Base-by-base conservation (phyloP, 2,113 vertebrate genomes). In the Dryoscopus gambensis region DNA sequence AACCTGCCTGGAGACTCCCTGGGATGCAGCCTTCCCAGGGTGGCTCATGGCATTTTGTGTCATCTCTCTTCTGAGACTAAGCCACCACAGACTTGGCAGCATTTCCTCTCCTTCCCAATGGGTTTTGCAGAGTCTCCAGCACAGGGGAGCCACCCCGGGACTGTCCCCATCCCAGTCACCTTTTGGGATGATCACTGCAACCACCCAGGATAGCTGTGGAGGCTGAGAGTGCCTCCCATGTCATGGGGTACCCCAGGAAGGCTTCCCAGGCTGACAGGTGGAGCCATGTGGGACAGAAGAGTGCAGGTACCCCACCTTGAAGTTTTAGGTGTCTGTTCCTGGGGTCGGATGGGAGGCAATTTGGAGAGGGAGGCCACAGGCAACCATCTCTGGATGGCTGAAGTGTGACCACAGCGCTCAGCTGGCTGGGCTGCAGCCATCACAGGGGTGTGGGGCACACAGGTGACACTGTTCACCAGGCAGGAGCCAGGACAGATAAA, bases 81-180 rank as follows among this genome's bases (percentile, higher is more conserved):
- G 53, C n/a, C 46, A 24, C 49, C 7, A 15, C 2, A 0, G 42
- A 37, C 69, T 71, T 78, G 1, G 0, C 59, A 55, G 76, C 1
- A 2, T 42, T 84, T 83, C 18, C 31, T 74, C 76, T 55, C 27
- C 20, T 19, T 83, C 85, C 68, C 4, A 0, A 11, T 0, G 13
- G 42, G 21, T 60, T 86, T 39, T 1, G 2, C 62, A 35, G 47
- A 91, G 67, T 42, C 39, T 50, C 28, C 0, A 2, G 71, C 40
- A 64, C 2, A 0, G 20, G 55, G 7, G 4, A 0, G 22, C 19
- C 59, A 39, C n/a, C 3, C 22, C 0, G 0, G 49, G 30, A 69
- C 53, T 11, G 12, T 44, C 55, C 28, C 31, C 31, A 56, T 46
- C 30, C 50, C 65, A 31, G 7, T 69, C 46, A 77, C 33, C 21